Conservation (phyloP, 2,113 vertebrate species). For the Carollia perspicillata region DNA sequence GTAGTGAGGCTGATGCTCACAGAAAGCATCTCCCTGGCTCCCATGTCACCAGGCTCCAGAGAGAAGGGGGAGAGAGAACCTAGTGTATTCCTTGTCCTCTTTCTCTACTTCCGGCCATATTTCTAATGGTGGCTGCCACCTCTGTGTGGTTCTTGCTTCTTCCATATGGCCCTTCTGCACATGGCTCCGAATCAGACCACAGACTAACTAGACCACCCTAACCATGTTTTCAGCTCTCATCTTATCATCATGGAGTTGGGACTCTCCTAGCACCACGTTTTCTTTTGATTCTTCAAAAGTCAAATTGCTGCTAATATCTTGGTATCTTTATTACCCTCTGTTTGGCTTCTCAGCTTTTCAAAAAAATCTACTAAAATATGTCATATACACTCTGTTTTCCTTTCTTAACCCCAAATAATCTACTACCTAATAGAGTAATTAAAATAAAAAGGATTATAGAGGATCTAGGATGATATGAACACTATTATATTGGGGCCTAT, state of each 20-base stretch:
- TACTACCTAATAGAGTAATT: neutral
- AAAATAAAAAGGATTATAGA: neutral
- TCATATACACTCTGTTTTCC: neutral
- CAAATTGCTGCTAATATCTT: neutral
- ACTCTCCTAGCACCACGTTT: neutral
- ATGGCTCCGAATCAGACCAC: too few relatives aligned
- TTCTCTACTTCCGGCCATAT: neutral
- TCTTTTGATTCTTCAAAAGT: neutral
- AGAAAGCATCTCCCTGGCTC: neutral
- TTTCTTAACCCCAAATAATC: neutral
- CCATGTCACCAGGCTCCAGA: neutral
- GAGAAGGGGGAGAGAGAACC: neutral
- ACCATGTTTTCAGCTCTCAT: neutral
- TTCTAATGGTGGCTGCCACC: neutral
- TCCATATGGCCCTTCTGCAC: too few relatives aligned
- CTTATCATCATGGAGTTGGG: neutral
- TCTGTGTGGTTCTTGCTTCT: neutral
- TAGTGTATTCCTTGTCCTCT: neutral
- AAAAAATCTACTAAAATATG: neutral
- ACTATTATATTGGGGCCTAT: neutral
- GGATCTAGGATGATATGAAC: neutral
- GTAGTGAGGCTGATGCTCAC: neutral
- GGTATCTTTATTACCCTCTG: neutral
- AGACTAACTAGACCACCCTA: accelerated
- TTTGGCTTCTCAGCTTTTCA: neutral